These are phyloP conservation scores for Pocillopora meandrina DNA, from an alignment of 92 coral and sea anemone species.

Conservation along the genomic window DNA sequence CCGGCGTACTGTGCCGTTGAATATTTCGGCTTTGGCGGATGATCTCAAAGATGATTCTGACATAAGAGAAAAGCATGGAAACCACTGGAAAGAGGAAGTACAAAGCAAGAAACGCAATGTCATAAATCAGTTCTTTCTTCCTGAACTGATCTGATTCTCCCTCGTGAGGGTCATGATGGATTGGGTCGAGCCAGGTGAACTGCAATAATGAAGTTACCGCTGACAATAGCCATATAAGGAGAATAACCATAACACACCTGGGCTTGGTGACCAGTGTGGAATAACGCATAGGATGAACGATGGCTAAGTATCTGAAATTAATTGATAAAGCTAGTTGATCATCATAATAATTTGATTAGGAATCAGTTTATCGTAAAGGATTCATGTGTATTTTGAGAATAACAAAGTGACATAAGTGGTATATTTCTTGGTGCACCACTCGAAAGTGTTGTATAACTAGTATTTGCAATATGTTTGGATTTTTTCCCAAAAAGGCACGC, in stretches of 20 bases:
- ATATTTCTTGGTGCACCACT: too few relatives aligned
- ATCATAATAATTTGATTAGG: not conserved
- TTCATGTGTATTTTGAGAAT: too few relatives aligned
- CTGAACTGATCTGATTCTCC: not conserved
- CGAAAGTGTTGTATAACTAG: too few relatives aligned
- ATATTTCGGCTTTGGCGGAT: constrained; percentile 50
- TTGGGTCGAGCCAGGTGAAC: constrained; percentile 42
- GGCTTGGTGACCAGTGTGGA: constrained; percentile 46
- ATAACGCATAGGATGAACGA: constrained; percentile 38
- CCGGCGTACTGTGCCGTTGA: constrained; percentile 30
- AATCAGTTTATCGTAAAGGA: too few relatives aligned
- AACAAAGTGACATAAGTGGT: too few relatives aligned
- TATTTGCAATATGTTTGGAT: too few relatives aligned
- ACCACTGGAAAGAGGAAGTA: constrained; percentile 34
- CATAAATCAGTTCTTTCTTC: constrained; percentile 46
- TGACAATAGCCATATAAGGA: constrained; percentile 40
- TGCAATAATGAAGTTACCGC: constrained; percentile 40
- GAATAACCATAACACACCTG: constrained; percentile 36
- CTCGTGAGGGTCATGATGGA: constrained; percentile 28
- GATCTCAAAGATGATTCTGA: constrained; percentile 27
- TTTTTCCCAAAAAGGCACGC: too few relatives aligned
- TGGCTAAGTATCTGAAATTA: constrained; percentile 30
- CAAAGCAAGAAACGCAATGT: constrained; percentile 19
- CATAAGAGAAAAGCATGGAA: constrained; percentile 43
- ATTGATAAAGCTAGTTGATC: not conserved